Base-by-base conservation (phyloP, 2,888 invertebrate species). In the Muschampia plurimacula region DNA sequence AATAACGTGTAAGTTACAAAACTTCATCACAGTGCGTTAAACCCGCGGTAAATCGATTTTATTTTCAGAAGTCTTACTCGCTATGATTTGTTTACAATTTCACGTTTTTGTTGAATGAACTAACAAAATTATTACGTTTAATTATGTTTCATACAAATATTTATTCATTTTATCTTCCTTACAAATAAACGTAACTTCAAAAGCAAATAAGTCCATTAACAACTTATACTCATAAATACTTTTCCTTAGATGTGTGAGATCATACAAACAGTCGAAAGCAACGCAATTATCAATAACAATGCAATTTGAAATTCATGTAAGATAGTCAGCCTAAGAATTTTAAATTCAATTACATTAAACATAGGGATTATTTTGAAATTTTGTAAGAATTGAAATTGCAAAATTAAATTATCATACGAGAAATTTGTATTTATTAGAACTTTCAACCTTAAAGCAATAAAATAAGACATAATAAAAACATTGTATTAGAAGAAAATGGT, bases 291-390 rank as follows among this genome's bases (percentile, higher is more conserved):
- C 57, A 68, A 71, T 65, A 72, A 69, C 59, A 66, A 71, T 60
- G 66, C 71, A 71, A 63, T 72, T 67, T 62, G 44, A 55, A 62
- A 55, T 28, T n/a, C 28, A 66, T 22, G 49, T 41, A 49, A 46
- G n/a, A 44, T 4, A 28, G 1, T 15, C 36, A 55, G 3, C 41
- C 66, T 67, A 12, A 36, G 41, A 67, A 67, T 46, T 67, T 15
- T 74, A 60, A 64, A 72, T 76, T 70, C 62, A 75, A 73, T 28
- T 3, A 9, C 72, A 60, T 41, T 22, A 60, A 39, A 55, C 52
- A 72, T 75, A 73, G 74, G 59, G 73, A 74, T 72, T 60, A 65
- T 41, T 55, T 15, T 73, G 12, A 28, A 9, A 64, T n/a, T 44
- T 49, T 13, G 10, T 13, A 70, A 62, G 59, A 59, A 69, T 46